phyloP scores from a whole-genome alignment of 1,140 invertebrate genomes.

The Acromyrmex heyeri region DNA sequence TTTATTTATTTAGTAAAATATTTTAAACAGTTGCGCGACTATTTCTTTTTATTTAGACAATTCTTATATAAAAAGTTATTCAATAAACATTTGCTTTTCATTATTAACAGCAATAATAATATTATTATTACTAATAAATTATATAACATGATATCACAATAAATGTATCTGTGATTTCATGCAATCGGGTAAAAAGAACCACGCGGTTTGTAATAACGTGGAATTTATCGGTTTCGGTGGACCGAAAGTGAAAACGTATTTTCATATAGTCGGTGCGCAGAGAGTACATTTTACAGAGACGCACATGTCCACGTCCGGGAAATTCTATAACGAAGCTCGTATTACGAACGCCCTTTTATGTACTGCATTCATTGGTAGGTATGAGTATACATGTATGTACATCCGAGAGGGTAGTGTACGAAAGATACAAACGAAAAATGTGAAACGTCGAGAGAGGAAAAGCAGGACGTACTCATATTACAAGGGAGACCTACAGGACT shows the following conservation, averaged over 20 bases:
- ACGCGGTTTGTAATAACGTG: not conserved
- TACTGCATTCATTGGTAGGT: slow-evolving; percentile 1
- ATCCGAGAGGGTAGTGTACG: slow-evolving; percentile 23
- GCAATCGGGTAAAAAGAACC: not conserved
- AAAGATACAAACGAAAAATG: slow-evolving; percentile 54
- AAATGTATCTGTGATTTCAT: not conserved
- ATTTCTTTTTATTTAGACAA: slow-evolving; percentile 2
- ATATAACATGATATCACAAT: not conserved
- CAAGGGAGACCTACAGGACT: slow-evolving; percentile 38
- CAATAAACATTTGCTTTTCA: not conserved
- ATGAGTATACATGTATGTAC: not conserved
- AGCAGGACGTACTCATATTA: slow-evolving; percentile 61
- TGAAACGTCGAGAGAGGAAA: slow-evolving; percentile 51
- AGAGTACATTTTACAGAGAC: slow-evolving; percentile 38
- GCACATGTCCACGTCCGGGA: slow-evolving; percentile 54
- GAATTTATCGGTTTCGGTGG: slow-evolving; percentile 61
- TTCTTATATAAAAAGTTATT: not conserved
- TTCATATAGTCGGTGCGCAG: slow-evolving; percentile 55
- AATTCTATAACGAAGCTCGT: slow-evolving; percentile 68
- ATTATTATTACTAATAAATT: not conserved
- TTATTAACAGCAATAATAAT: not conserved
- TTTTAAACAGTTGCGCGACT: not conserved
- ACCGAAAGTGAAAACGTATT: slow-evolving; percentile 72
- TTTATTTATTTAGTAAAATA: not conserved
- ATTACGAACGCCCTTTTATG: slow-evolving; percentile 65